Evolutionary conservation across 2,113 vertebrate genomes (phyloP), one percentile per base, ranked within the genome.

Genomic region (Sapajus apella): DNA sequence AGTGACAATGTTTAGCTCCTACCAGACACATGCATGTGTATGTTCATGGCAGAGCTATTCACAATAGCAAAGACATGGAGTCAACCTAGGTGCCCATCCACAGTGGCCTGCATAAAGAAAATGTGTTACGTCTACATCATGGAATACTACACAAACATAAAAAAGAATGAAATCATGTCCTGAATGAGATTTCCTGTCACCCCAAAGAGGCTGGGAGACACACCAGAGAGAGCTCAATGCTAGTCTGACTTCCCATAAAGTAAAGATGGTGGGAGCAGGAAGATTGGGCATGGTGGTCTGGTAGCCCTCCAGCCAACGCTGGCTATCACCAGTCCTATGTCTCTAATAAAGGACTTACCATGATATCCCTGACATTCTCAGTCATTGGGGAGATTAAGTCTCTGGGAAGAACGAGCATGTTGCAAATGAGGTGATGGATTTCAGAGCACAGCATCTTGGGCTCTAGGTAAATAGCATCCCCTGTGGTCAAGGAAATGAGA

Each of bases 171-270:
- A 64, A 64, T 64, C 61, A 14, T 30, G 61, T 64, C 27, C 27
- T 30, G 45, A 77, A 61, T 0, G 0, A 35, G 37, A 30, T 18
- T 4, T 68, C 40, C 12, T n/a, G 0, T 37, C 35, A 72, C 21
- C 23, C 14, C 23, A 20, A 75, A 3, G 52, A 37, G 16, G 21
- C 32, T 58, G 4, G 17, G 40, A 45, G 14, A n/a, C 11, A 35
- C 14, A 20, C 47, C 3, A 18, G 8, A 21, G 17, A 18, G 8
- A 21, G 23, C 23, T n/a, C 21, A 30, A 3, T 7, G 32, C 0
- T 32, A 52, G 25, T 40, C 76, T 30, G 17, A 40, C 45, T 32
- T 68, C 2, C 40, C 47, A 9, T 7, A 58, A 35, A 88, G 27
- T 2, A 50, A 14, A 37, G 23, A 90, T 9, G 61, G 20, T 6